Base-by-base conservation (phyloP, 2,797 vertebrate genomes). In the Acanthurus tractus region DNA sequence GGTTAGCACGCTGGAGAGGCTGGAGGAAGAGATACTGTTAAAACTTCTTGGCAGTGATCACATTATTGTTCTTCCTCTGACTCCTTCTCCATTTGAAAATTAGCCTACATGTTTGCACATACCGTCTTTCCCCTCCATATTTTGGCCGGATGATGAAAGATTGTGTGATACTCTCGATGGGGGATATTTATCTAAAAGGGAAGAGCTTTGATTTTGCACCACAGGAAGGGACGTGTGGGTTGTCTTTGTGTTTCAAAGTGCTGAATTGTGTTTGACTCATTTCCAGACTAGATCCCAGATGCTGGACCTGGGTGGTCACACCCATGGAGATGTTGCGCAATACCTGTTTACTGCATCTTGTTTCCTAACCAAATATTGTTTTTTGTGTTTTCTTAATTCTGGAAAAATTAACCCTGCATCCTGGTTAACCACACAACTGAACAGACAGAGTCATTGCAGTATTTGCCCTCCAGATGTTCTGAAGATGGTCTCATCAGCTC, bases 251-350 rank as follows among this genome's bases (percentile, higher is more conserved):
- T 52, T 78, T 45, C 68, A 52, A 71, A 38, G 54, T 62, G 70
- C 63, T 8, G 36, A 45, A 64, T 49, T 48, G 73, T 56, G 40
- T 70, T 84, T 53, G 71, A 82, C 72, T 89, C 58, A 53, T 74
- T 81, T 74, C 63, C 78, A 78, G 70, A 70, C 40, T 36, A 54
- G 70, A 70, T 71, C 82, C 78, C 84, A 85, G 88, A 90, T 86
- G 85, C 66, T 75, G 78, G 72, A 68, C 70, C 68, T 86, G 83
- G 86, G 90, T 90, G 90, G 88, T 85, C 89, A 91, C 81, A 72
- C 56, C 79, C 81, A 82, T 10, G 22, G 29, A 38, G 6, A 48
- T 58, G 69, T 67, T 81, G 59, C 83, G 67, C 61, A 76, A 71
- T 5, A 38, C 25, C n/a, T 74, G 63, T 72, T 85, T 74, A 73